A percentile compares a stretch with the other conserved stretches of the same genome.
These are phyloP conservation scores for Rhynchophorus ferrugineus DNA, from an alignment of 1,140 invertebrate genomes.

Conservation along the genomic window DNA sequence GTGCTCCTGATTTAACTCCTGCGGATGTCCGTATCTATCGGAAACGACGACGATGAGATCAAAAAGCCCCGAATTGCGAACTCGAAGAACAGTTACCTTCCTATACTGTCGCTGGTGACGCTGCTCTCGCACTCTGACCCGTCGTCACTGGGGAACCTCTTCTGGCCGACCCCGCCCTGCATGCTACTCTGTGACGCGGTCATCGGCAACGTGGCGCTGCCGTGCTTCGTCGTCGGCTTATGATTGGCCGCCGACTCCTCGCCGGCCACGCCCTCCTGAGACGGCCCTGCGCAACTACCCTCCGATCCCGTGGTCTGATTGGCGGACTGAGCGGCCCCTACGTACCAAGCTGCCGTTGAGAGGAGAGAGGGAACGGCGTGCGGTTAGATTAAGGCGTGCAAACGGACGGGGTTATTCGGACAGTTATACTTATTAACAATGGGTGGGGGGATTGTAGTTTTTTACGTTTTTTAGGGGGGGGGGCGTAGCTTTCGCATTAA, in stretches of 20 bases:
- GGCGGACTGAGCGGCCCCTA: conserved; percentile 36
- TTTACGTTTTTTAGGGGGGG: no score
- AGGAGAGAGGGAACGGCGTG: conserved; percentile 32
- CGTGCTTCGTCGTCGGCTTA: conserved; percentile 39
- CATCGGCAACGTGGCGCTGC: conserved; percentile 47
- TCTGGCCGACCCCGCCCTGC: conserved; percentile 31
- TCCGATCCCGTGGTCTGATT: conserved; percentile 38
- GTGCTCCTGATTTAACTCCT: conserved; percentile 23
- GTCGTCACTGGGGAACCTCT: conserved; percentile 36
- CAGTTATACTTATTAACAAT: not conserved
- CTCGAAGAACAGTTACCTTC: no score
- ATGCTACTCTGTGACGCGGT: conserved; percentile 47
- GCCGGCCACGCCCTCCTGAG: conserved; percentile 1
- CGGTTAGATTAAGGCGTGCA: conserved; percentile 18
- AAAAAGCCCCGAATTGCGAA: no score
- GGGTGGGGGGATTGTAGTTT: not conserved
- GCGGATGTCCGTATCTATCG: conserved; percentile 24
- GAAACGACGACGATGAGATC: conserved; percentile 4
- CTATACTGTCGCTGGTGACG: conserved; percentile 69
- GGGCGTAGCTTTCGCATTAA: no score
- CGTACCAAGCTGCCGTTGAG: conserved; percentile 37
- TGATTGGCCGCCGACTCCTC: conserved; percentile 27
- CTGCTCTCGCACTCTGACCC: conserved; percentile 58
- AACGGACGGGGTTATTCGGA: not conserved
- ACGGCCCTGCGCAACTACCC: conserved; percentile 29